Base-by-base conservation (phyloP, 2,888 invertebrate species). In the Ellobium chinense region DNA sequence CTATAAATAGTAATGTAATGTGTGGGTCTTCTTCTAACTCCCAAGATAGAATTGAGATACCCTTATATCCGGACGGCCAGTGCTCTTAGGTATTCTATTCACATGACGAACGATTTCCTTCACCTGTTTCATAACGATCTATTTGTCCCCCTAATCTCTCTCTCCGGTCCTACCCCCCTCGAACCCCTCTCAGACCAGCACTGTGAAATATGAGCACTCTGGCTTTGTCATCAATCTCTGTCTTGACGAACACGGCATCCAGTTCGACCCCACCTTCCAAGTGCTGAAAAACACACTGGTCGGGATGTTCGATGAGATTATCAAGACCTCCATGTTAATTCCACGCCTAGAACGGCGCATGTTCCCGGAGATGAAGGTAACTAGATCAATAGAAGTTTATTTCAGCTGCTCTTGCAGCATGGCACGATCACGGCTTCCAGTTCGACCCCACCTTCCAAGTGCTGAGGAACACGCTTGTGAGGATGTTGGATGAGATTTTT, bases 331-430 rank as follows among this genome's bases (percentile, higher is more conserved):
- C 39, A 94, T 94, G 83, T 94, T 94, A 56, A 94, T 97, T 70
- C 96, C 97, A 1, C 94, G 97, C 77, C 94, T 98, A 60, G 98
- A 98, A 93, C 96, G 95, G 0, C 94, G 96, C 54, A 89, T 93
- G 39, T 96, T 96, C 92, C 94, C 96, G 85, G 96, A 96, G 91
- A 95, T 93, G 90, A 91, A 80, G 69, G 80, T 80, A n/a, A n/a
- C n/a, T n/a, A n/a, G n/a, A n/a, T n/a, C n/a, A n/a, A n/a, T n/a
- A n/a, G n/a, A n/a, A n/a, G n/a, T n/a, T n/a, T n/a, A n/a, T n/a
- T n/a, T n/a, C n/a, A n/a, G n/a, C n/a, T n/a, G n/a, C n/a, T n/a
- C n/a, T n/a, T n/a, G n/a, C n/a, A n/a, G n/a, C n/a, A n/a, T n/a
- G n/a, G n/a, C n/a, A 92, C 66, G 90, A 89, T 31, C 87, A 85